A percentile compares a stretch with the other conserved stretches of the same genome.
phyloP scores from a whole-genome alignment of 2,797 vertebrate genomes.

The Tenualosa ilisha region DNA sequence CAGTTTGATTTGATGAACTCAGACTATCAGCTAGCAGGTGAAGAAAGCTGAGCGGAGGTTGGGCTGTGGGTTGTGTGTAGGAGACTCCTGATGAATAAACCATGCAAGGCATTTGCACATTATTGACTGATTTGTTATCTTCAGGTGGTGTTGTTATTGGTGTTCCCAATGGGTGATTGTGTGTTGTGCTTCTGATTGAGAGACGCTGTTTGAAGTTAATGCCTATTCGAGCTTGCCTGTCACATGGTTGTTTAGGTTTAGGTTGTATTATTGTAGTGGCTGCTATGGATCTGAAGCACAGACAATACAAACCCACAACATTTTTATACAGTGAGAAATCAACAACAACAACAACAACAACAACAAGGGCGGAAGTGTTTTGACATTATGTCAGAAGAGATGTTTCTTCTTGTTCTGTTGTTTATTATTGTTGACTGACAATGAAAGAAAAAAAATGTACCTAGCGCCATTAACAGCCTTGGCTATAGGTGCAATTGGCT shows the following conservation, averaged over 20 bases:
- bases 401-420: no score
- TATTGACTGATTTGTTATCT: conserved; percentile 17
- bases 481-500: neutral
- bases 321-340: neutral
- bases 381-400: no score
- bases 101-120: neutral
- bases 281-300: neutral
- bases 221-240: neutral
- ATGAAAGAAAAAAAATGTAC: no score
- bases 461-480: neutral
- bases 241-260: neutral
- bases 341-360: neutral
- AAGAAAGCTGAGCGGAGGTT: neutral
- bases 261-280: neutral
- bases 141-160: conserved; percentile 8
- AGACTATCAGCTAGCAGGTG: neutral
- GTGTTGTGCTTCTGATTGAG: conserved; percentile 41
- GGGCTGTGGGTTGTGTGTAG: neutral
- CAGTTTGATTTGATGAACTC: conserved; percentile 11
- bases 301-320: neutral
- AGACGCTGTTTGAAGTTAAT: neutral
- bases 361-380: no score
- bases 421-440: no score
- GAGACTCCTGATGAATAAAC: conserved; percentile 1
- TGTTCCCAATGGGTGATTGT: conserved; percentile 39